Evolutionary conservation across 2,797 vertebrate genomes (phyloP), one percentile per base, ranked within the genome.

Genomic region (Acrossocheilus fasciatus): DNA sequence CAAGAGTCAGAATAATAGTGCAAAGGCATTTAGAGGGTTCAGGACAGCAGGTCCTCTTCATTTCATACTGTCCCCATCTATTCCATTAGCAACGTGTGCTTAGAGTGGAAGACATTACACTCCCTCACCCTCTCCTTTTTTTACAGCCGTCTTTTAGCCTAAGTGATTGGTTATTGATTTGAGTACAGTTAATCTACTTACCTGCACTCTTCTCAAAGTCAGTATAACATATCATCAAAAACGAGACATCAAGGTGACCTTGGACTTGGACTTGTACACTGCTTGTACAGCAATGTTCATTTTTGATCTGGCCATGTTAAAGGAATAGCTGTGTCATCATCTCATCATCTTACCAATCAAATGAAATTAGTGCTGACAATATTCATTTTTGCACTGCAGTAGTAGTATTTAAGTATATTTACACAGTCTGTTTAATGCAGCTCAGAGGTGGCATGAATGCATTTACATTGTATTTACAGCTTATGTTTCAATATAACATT

Each of bases 131-230:
- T 75, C 23, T 87, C 75, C n/a, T 5, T 47, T 82, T 88, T 87
- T 72, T 23, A 77, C 59, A 74, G 41, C 87, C 26, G 81, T 90
- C 91, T 90, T 91, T 41, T 81, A 87, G 85, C 73, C 89, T 95
- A 95, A 96, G 95, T 95, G 93, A 96, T 95, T 95, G 93, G 90
- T 91, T 94, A 95, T 96, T 87, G 95, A 96, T 96, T 93, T 84
- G 59, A 89, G 84, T 92, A 84, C 87, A 88, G 88, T 87, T 95
- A 96, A 96, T 96, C 92, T 91, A 94, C 92, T 96, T 96, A 95
- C 90, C 90, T 92, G 91, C 85, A 34, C 88, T 87, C 75, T 80
- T 83, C 80, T 80, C 43, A 68, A 86, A 83, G 90, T 90, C 90
- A 92, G 89, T 88, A 84, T 86, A 89, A 81, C 84, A 92, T 88